These are phyloP conservation scores for Cirrhinus molitorella DNA, from an alignment of 2,797 vertebrate species.

Conservation along the genomic window DNA sequence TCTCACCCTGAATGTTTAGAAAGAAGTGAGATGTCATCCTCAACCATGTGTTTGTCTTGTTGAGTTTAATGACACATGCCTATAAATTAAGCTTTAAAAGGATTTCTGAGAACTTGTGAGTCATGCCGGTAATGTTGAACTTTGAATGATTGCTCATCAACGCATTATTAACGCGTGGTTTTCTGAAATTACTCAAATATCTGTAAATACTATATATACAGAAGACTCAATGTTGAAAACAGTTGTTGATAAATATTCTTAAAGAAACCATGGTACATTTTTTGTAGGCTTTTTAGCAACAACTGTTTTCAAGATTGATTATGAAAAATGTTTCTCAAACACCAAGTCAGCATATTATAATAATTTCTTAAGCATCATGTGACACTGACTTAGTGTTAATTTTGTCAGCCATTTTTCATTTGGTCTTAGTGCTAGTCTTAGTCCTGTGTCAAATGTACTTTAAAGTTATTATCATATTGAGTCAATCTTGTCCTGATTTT, in stretches of 20 bases:
- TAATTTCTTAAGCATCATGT: background rate
- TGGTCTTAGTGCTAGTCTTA: no score
- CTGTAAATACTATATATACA: no score
- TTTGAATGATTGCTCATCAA: background rate
- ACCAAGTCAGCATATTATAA: background rate
- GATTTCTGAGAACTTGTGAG: background rate
- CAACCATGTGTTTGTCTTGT: background rate
- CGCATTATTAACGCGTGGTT: background rate
- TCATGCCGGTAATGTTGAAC: background rate
- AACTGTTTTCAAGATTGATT: background rate
- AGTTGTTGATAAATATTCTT: no score
- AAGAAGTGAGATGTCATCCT: background rate
- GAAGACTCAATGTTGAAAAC: no score
- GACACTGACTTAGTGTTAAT: background rate
- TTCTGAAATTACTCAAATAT: background rate
- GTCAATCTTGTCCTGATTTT: no score
- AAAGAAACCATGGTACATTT: no score
- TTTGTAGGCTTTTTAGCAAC: no score
- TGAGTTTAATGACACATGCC: background rate
- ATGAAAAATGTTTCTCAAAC: background rate
- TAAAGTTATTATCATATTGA: no score
- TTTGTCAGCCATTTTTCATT: no score
- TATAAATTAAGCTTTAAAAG: constrained; percentile 3
- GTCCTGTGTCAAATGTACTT: no score
- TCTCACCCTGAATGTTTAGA: background rate